These are phyloP conservation scores for Corythornis vintsioides DNA, from an alignment of 2,113 vertebrate species.

Conservation along the genomic window DNA sequence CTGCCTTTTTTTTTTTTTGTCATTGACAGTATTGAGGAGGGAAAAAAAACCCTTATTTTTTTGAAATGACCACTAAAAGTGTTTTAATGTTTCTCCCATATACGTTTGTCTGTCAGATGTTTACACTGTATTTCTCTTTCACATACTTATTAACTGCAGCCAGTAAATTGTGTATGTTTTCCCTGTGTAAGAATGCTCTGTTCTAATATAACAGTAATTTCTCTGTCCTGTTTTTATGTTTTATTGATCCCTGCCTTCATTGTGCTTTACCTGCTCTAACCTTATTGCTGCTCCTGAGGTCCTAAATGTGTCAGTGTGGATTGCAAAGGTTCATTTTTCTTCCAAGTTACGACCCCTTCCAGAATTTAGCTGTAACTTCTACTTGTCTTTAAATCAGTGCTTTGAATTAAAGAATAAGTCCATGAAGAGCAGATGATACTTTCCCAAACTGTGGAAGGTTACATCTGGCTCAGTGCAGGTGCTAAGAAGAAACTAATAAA, in stretches of 20 bases:
- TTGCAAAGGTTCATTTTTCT: background rate
- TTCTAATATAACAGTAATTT: background rate
- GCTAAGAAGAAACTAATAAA: background rate
- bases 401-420: background rate
- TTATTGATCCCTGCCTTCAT: conserved; percentile 3
- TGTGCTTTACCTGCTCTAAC: background rate
- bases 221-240: background rate
- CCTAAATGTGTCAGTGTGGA: background rate
- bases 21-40: background rate
- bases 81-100: background rate
- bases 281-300: background rate
- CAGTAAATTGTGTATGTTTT: background rate
- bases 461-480: background rate
- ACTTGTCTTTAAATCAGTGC: background rate
- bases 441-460: background rate
- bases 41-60: background rate
- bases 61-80: background rate
- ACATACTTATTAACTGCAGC: background rate
- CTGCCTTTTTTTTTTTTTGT: background rate
- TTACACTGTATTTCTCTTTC: background rate
- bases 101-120: background rate
- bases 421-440: background rate
- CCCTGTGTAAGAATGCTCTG: background rate
- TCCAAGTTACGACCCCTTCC: background rate
- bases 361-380: conserved; percentile 13